These are phyloP conservation scores for Cyanoramphus novaezelandiae DNA, from an alignment of 2,113 vertebrate species.

Conservation along the genomic window DNA sequence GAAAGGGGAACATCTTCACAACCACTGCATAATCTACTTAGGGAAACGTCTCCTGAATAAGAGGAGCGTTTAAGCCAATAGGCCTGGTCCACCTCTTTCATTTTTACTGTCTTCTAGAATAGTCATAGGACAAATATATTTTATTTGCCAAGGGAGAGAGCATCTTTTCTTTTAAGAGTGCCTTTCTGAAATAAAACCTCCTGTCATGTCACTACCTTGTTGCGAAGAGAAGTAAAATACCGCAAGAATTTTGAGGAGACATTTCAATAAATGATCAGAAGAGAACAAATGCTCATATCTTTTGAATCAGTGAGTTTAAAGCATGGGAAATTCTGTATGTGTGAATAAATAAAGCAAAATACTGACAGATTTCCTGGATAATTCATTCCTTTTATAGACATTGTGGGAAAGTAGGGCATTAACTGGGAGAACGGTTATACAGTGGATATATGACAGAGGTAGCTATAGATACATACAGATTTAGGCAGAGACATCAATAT, in stretches of 20 bases:
- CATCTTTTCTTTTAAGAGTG: not conserved
- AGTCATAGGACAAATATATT: not conserved
- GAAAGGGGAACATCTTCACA: not conserved
- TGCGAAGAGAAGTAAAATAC: not conserved
- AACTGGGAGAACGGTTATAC: not conserved
- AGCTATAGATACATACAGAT: not conserved
- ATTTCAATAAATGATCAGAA: not conserved
- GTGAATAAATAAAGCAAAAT: not conserved
- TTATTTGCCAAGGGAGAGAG: not conserved
- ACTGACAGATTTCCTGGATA: not conserved
- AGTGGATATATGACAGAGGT: not conserved
- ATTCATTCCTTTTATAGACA: not conserved
- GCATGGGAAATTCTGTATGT: not conserved
- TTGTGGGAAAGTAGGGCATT: not conserved
- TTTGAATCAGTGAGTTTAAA: not conserved
- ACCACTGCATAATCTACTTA: not conserved
- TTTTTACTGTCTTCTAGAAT: not conserved
- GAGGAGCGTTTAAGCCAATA: not conserved
- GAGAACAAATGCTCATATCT: not conserved
- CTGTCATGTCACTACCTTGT: not conserved
- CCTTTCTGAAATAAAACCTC: not conserved
- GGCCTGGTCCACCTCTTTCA: not conserved
- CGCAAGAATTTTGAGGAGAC: not conserved
- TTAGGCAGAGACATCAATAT: not conserved
- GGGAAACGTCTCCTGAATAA: not conserved